A percentile compares a stretch with the other conserved stretches of the same genome.
These are phyloP conservation scores for Agrotis ipsilon DNA, from an alignment of 2,888 invertebrate species.

Conservation along the genomic window DNA sequence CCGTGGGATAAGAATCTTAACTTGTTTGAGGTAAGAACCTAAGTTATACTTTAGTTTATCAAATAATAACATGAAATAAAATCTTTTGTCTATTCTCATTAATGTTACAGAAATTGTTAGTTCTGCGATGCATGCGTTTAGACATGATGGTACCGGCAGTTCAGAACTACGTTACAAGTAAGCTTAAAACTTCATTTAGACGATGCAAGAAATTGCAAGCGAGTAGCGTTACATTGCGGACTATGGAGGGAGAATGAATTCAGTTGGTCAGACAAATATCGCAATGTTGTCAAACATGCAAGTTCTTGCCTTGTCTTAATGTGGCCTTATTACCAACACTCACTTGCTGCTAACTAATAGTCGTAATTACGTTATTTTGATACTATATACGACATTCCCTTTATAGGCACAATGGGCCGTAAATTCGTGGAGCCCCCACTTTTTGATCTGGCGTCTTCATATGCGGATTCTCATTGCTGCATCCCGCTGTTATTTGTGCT, in stretches of 20 bases:
- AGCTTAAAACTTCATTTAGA: slow-evolving; percentile 19
- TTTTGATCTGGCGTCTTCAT: slow-evolving; percentile 96
- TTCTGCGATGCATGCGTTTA: slow-evolving; percentile 95
- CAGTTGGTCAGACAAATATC: too few species aligned
- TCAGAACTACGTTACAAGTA: slow-evolving; percentile 93
- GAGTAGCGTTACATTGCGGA: too few species aligned
- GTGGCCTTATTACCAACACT: not conserved
- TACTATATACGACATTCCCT: not conserved
- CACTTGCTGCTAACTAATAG: not conserved
- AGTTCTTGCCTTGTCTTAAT: too few species aligned
- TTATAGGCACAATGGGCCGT: slow-evolving; percentile 93
- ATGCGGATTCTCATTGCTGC: slow-evolving; percentile 95
- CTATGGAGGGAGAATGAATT: too few species aligned
- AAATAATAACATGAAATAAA: not conserved
- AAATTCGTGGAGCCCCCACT: slow-evolving; percentile 97
- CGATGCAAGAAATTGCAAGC: too few species aligned
- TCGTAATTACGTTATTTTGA: not conserved
- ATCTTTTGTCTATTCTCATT: not conserved
- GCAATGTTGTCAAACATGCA: too few species aligned
- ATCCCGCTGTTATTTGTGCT: slow-evolving; percentile 98
- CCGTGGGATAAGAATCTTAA: slow-evolving; percentile 93
- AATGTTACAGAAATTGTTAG: slow-evolving; percentile 92
- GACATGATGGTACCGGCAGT: slow-evolving; percentile 97
- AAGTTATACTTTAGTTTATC: not conserved
- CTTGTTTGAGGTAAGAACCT: slow-evolving; percentile 89